Base-by-base conservation (phyloP, 2,113 vertebrate genomes). In the Channa maculata region DNA sequence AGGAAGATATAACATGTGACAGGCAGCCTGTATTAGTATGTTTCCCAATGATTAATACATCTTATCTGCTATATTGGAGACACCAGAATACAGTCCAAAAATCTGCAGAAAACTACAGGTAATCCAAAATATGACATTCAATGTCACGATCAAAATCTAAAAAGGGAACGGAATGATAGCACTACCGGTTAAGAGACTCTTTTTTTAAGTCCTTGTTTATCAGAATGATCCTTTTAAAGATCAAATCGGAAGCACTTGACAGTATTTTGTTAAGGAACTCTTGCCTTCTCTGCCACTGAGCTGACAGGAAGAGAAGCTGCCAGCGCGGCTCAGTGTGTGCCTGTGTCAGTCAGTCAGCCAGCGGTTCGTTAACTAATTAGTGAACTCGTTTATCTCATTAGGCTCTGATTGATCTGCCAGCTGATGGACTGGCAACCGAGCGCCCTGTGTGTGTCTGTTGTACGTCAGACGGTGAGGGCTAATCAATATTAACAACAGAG, bases 311-410 rank as follows among this genome's bases (percentile, higher is more conserved):
- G 48, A 65, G 75, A 15, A 33, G 76, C 79, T 80, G 78, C 77
- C 73, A 82, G 77, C 8, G 34, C 13, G 55, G 33, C 57, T 74
- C 50, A 54, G 67, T 44, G 57, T 75, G 79, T 1, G 51, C 44
- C 14, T 15, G 65, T 86, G 84, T 80, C 63, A 74, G 66, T 72
- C 83, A 82, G 80, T 43, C 77, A 80, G 86, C 71, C 87, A 78
- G 87, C 55, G 48, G 71, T 81, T 86, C 66, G 74, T 89, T 86
- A 87, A 76, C 80, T 88, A 81, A 92, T 92, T 87, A 90, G 75
- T 74, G 61, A 73, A 64, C 81, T 89, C 86, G 55, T 88, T 92
- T 91, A 92, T 90, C 86, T 91, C 85, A 62, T 92, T 91, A 90
- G 73, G 57, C 66, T 50, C 61, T 78, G 75, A 91, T 92, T 90